Evolutionary conservation across 2,888 invertebrate genomes (phyloP).

Genomic region (Epirrhoe alternata): DNA sequence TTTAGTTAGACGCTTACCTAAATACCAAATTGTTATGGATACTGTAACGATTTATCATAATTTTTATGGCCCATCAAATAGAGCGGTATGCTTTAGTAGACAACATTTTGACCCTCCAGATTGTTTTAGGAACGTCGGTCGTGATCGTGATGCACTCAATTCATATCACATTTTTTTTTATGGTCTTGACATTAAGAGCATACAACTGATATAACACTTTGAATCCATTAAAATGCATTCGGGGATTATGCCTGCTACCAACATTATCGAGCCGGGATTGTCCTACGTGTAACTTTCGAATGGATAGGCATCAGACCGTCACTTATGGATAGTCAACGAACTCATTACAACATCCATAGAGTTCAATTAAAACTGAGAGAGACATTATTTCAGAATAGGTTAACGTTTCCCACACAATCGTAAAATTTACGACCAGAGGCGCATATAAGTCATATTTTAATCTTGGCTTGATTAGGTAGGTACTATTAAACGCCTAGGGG

Average conservation of each 20-base stretch:
- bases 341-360: constrained; percentile 38
- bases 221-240: constrained; percentile 76
- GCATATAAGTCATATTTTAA: too few species aligned
- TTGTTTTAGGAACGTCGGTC: constrained; percentile 29
- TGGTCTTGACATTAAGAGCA: constrained; percentile 70
- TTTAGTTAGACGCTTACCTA: not conserved
- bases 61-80: constrained; percentile 23
- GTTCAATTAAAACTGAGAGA: constrained; percentile 44
- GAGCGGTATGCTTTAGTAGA: constrained; percentile 24
- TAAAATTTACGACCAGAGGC: not conserved
- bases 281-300: constrained; percentile 61
- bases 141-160: constrained; percentile 49
- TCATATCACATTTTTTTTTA: constrained; percentile 60
- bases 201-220: constrained; percentile 60
- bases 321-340: constrained; percentile 52
- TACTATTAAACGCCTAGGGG: too few species aligned
- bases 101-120: constrained; percentile 25
- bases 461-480: too few species aligned
- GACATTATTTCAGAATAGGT: constrained; percentile 2
- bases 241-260: constrained; percentile 66
- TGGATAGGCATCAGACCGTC: constrained; percentile 52
- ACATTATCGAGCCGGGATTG: constrained; percentile 63
- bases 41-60: not conserved
- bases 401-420: not conserved
- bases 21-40: not conserved